Evolutionary conservation across 2,797 vertebrate species (phyloP), one percentile per base, ranked within the genome.

Genomic region (Microctenopoma steveboyesi): DNA sequence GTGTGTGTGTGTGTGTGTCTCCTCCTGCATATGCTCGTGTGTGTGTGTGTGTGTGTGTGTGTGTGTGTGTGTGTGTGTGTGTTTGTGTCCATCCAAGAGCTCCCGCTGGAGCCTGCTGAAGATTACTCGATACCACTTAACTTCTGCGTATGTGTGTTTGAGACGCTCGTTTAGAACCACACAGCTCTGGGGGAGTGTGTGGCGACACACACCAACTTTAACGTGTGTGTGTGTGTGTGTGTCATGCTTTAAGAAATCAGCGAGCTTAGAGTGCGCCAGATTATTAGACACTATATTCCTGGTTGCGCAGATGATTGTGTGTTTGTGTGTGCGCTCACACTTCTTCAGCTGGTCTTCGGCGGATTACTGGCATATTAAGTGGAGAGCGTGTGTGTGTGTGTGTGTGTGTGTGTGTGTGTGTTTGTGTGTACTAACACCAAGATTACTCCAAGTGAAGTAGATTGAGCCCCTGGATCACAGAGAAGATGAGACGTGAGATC

Each of bases 371-470:
- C 64, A 75, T 76, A 73, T 72, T 79, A 77, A 79, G 72, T 30
- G 6, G 7, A 47, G 51, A 45, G 49, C 62, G n/a, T n/a, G n/a
- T n/a, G n/a, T n/a, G n/a, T n/a, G n/a, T n/a, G n/a, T n/a, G n/a
- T n/a, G n/a, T n/a, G n/a, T n/a, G n/a, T n/a, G n/a, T n/a, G n/a
- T n/a, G 56, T 74, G 65, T 57, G 53, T 33, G 30, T 33, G 28
- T 30, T 2, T 58, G 65, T 63, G 55, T 77, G 67, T 87, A 66
- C 86, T 81, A 84, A 86, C 74, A 83, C 82, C 67, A 83, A 91
- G 90, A 92, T 92, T 91, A 92, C 69, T 73, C 76, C 73, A 84
- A 89, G 85, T 85, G 50, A 46, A 85, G 72, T 75, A 75, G 87
- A 90, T 91, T 91, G 84, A 86, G 69, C 81, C 57, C 14, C 25